Conservation (phyloP, 2,113 vertebrate genomes). For the Elachura formosa region DNA sequence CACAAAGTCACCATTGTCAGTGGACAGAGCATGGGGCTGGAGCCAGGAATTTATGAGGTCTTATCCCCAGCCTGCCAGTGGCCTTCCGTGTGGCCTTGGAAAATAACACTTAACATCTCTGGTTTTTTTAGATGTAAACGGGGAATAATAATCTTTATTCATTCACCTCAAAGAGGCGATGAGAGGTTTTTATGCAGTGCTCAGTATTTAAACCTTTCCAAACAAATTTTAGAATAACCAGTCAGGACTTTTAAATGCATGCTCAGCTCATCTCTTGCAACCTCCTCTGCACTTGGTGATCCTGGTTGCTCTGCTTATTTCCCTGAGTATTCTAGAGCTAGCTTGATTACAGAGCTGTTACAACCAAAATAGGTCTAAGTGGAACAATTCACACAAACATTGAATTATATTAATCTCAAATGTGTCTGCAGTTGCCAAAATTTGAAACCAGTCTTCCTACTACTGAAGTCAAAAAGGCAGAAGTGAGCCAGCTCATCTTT, state of each 20-base stretch:
- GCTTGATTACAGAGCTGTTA: neutral
- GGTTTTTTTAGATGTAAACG: constrained; percentile 22
- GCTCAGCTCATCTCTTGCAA: constrained; percentile 36
- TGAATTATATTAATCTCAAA: constrained; percentile 3
- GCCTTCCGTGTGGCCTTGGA: constrained; percentile 8
- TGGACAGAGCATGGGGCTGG: neutral
- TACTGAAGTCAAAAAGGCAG: neutral
- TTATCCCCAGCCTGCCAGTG: neutral
- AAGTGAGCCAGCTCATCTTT: neutral
- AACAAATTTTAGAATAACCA: constrained; percentile 34
- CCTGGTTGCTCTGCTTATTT: constrained; percentile 5
- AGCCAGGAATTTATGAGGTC: constrained; percentile 51
- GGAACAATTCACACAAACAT: neutral
- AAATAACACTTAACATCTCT: neutral
- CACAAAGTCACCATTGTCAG: constrained; percentile 42
- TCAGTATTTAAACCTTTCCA: constrained; percentile 48
- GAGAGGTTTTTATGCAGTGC: constrained; percentile 48
- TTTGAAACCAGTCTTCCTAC: neutral
- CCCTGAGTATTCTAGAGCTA: neutral
- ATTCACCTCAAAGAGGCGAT: constrained; percentile 45
- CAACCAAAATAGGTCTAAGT: constrained; percentile 11
- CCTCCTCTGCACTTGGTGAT: constrained; percentile 13
- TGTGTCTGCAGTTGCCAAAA: neutral
- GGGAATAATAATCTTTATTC: constrained; percentile 54
- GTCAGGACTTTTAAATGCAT: neutral